A percentile compares a stretch with the other conserved stretches of the same genome.
phyloP scores from a whole-genome alignment of 2,797 vertebrate species.

The Pseudocheirus occidentalis region DNA sequence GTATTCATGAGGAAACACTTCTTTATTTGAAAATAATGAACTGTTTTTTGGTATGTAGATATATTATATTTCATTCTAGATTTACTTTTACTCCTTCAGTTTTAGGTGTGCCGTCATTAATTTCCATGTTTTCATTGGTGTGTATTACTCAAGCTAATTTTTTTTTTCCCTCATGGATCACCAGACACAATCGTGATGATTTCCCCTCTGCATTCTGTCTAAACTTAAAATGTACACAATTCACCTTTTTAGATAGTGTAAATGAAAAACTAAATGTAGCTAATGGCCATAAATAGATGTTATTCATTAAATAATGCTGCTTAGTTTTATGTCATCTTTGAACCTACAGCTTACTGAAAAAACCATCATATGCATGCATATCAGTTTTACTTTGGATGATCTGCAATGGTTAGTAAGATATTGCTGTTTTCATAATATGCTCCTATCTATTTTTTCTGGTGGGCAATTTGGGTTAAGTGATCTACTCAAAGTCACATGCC shows the following conservation, averaged over 20 bases:
- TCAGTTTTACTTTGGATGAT: background rate
- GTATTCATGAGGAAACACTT: background rate
- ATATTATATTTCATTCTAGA: background rate
- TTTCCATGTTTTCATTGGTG: background rate
- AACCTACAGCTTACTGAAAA: background rate
- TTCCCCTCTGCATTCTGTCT: background rate
- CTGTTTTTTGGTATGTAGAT: background rate
- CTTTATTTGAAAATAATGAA: background rate
- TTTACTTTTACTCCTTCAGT: background rate
- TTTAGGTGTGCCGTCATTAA: background rate
- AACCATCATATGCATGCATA: background rate
- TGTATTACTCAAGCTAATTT: background rate
- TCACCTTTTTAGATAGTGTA: background rate
- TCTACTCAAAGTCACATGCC: no score
- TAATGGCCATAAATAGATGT: background rate
- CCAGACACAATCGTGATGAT: background rate
- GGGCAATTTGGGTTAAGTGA: no score
- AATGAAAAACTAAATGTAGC: background rate
- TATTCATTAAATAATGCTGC: background rate
- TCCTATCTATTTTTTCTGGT: background rate
- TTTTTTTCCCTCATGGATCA: rapidly evolving
- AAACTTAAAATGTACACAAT: background rate
- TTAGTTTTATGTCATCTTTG: background rate
- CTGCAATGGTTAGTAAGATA: background rate
- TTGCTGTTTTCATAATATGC: background rate